A percentile compares a stretch with the other conserved stretches of the same genome.
phyloP scores from a whole-genome alignment of 2,113 vertebrate species.

The Zapornia atra region DNA sequence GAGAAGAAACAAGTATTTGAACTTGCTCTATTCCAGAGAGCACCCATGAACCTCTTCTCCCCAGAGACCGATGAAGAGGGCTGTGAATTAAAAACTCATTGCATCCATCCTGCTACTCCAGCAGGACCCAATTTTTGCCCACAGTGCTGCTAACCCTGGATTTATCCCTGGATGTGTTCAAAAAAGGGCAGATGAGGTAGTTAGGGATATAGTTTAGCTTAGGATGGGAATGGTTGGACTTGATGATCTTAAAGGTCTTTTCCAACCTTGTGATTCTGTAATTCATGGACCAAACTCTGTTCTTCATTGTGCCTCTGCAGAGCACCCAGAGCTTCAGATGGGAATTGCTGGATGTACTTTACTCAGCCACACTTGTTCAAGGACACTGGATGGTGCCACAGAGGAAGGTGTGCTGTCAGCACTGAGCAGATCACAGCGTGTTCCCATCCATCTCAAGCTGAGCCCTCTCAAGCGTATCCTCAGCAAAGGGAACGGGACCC shows the following conservation, averaged over 20 bases:
- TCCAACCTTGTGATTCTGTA: too few relatives aligned
- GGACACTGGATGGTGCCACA: background rate
- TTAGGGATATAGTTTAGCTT: too few relatives aligned
- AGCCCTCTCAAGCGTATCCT: background rate
- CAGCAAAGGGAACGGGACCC: background rate
- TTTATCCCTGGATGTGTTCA: too few relatives aligned
- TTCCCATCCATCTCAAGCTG: background rate
- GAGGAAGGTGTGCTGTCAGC: background rate
- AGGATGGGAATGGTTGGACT: too few relatives aligned
- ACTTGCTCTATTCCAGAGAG: background rate
- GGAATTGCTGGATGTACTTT: background rate
- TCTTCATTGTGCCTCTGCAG: background rate
- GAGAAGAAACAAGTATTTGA: conserved; percentile 2
- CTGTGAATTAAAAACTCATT: background rate
- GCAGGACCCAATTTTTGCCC: background rate
- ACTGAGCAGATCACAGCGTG: background rate
- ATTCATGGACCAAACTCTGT: background rate
- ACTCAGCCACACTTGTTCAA: background rate
- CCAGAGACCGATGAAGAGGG: fast-evolving
- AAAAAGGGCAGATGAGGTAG: too few relatives aligned
- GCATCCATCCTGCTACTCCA: background rate
- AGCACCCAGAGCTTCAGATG: fast-evolving
- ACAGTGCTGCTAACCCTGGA: background rate
- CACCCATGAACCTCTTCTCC: background rate
- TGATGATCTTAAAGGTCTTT: too few relatives aligned